Conservation (phyloP, 2,113 vertebrate genomes). For the Engraulis encrasicolus region DNA sequence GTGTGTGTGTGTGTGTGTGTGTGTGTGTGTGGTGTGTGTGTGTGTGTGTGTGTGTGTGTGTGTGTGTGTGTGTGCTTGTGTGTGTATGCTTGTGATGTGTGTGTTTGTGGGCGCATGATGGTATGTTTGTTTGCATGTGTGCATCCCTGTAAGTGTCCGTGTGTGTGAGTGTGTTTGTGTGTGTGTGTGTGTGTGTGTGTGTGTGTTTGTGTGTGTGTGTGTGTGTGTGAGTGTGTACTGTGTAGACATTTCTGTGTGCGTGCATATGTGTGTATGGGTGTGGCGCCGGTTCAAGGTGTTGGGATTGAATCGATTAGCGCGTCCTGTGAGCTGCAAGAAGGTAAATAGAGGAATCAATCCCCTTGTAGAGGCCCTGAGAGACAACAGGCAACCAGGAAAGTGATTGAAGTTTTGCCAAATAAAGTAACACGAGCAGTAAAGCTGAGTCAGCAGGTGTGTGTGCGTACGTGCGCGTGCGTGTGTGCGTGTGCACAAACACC, state of each 20-base stretch:
- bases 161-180: too few species aligned
- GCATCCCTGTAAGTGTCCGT: neutral
- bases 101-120: too few species aligned
- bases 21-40: too few species aligned
- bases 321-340: slow-evolving; percentile 47
- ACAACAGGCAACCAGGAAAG: slow-evolving; percentile 15
- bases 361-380: slow-evolving; percentile 45
- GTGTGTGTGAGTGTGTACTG: too few species aligned
- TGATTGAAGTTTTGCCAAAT: neutral
- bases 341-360: slow-evolving; percentile 50
- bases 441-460: neutral
- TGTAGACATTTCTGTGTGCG: too few species aligned
- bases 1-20: too few species aligned
- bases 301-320: slow-evolving; percentile 36
- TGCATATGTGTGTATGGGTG: slow-evolving; percentile 3
- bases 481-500: neutral
- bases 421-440: neutral
- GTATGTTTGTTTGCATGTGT: too few species aligned
- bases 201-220: too few species aligned
- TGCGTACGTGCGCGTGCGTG: neutral
- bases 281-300: slow-evolving; percentile 3
- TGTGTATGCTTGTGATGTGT: too few species aligned
- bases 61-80: too few species aligned
- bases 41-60: too few species aligned
- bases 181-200: neutral